Percentiles rank a stretch among this genome's conserved stretches.
Evolutionary conservation across 2,888 invertebrate species (phyloP).

Genomic region (Tanaodytes sp.): DNA sequence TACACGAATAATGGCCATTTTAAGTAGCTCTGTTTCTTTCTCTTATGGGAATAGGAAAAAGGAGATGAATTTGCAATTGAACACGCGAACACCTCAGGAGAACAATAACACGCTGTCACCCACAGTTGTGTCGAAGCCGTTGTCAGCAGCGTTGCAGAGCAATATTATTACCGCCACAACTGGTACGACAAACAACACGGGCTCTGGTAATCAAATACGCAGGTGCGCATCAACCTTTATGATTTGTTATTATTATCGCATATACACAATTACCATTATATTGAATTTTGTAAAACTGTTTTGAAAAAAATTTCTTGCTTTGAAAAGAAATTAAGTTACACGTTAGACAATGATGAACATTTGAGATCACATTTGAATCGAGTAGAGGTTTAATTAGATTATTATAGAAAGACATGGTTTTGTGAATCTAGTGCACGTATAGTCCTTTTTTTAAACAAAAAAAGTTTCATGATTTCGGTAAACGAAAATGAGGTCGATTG

Average conservation of each 20-base stretch:
- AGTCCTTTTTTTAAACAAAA: no score
- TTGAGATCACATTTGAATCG: no score
- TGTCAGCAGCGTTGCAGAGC: conserved; percentile 68
- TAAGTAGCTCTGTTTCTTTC: conserved; percentile 27
- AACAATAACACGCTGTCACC: conserved; percentile 67
- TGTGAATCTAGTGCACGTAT: conserved; percentile 35
- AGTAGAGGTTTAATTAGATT: no score
- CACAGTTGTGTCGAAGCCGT: conserved; percentile 64
- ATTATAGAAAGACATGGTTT: conserved; percentile 20
- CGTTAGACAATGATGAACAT: no score
- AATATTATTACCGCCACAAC: conserved; percentile 72
- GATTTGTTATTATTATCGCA: background rate
- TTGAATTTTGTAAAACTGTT: background rate
- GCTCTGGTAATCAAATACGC: conserved; percentile 70
- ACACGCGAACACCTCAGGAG: conserved; percentile 69
- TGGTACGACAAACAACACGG: conserved; percentile 75
- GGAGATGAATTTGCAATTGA: conserved; percentile 71
- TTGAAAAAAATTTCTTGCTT: background rate
- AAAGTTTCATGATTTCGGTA: conserved; percentile 14
- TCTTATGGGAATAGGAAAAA: conserved; percentile 63
- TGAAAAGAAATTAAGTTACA: no score
- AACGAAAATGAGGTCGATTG: conserved; percentile 31
- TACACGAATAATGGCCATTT: conserved; percentile 21
- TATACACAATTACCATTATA: background rate
- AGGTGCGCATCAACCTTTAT: conserved; percentile 60